phyloP scores from a whole-genome alignment of 1,140 invertebrate genomes.

The Glossosoma conforme region DNA sequence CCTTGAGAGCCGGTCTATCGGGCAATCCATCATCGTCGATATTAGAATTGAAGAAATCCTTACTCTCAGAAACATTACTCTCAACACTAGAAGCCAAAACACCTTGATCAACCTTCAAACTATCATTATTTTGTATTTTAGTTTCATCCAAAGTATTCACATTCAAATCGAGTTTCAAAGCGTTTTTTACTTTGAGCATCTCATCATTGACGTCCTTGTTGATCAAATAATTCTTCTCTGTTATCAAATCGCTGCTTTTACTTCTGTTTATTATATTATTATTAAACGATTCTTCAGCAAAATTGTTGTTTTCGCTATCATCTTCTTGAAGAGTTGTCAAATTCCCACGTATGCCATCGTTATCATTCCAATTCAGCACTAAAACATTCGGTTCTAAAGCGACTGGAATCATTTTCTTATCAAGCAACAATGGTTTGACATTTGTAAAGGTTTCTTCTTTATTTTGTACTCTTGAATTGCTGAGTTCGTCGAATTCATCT shows the following conservation, averaged over 20 bases:
- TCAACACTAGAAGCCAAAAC: constrained; percentile 9
- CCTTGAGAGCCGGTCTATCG: constrained; percentile 7
- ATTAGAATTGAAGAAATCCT: constrained; percentile 26
- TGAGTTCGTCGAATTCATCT: constrained; percentile 45
- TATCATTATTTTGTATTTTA: neutral
- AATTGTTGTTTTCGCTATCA: constrained; percentile 35
- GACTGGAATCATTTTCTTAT: constrained; percentile 30
- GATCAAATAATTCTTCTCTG: constrained; percentile 2
- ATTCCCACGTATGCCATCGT: constrained; percentile 31
- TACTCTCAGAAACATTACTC: constrained; percentile 8
- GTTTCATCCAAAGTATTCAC: neutral
- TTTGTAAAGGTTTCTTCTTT: constrained; percentile 30
- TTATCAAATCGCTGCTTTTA: too few species aligned
- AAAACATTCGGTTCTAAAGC: constrained; percentile 38
- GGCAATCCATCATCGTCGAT: neutral
- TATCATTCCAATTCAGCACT: constrained; percentile 38
- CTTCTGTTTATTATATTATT: neutral
- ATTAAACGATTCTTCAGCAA: neutral
- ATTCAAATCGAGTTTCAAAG: too few species aligned
- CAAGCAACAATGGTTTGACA: constrained; percentile 11
- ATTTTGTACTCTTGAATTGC: constrained; percentile 37
- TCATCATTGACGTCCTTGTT: too few species aligned
- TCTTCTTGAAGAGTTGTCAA: constrained; percentile 44
- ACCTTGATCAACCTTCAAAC: neutral
- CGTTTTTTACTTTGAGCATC: too few species aligned